Percentiles rank a stretch among this genome's conserved stretches.
Conservation (phyloP, 2,113 vertebrate species). For the Menura novaehollandiae region DNA sequence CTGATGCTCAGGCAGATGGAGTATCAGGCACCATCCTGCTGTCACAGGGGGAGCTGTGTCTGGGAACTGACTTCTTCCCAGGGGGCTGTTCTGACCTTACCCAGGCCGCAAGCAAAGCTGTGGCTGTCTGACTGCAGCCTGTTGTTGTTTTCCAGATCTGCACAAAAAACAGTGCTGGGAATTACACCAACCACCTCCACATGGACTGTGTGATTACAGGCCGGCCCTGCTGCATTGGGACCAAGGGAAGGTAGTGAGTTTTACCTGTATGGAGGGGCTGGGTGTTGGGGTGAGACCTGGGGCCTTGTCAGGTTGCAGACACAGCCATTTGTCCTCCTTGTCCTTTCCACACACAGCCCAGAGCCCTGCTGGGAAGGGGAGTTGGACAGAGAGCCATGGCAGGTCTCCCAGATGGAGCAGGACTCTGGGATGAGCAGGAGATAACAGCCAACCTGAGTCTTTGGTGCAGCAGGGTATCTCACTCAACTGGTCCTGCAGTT, state of each 20-base stretch:
- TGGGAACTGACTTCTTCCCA: not conserved
- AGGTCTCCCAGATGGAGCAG: not conserved
- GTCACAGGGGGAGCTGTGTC: not conserved
- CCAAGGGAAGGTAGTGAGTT: slow-evolving; percentile 91
- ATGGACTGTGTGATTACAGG: slow-evolving; percentile 96
- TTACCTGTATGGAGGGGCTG: not conserved
- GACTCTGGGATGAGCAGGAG: not conserved
- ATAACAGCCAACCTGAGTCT: not conserved
- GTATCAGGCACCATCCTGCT: not conserved
- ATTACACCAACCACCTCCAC: slow-evolving; percentile 95
- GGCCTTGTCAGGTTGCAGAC: not conserved
- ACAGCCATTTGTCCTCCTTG: not conserved
- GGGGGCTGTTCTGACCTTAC: not conserved
- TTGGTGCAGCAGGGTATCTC: not conserved
- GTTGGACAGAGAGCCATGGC: not conserved
- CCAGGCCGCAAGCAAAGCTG: not conserved
- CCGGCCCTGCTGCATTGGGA: slow-evolving; percentile 96
- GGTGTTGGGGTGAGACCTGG: not conserved
- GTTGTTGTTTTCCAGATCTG: slow-evolving; percentile 81
- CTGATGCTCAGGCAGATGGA: not conserved
- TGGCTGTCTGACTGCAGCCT: not conserved
- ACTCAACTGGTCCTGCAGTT: not conserved
- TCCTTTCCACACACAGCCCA: not conserved
- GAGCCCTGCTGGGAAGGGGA: not conserved
- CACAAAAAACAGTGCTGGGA: slow-evolving; percentile 92